Evolutionary conservation across 2,113 vertebrate genomes (phyloP).

Genomic region (Eurypyga helias): DNA sequence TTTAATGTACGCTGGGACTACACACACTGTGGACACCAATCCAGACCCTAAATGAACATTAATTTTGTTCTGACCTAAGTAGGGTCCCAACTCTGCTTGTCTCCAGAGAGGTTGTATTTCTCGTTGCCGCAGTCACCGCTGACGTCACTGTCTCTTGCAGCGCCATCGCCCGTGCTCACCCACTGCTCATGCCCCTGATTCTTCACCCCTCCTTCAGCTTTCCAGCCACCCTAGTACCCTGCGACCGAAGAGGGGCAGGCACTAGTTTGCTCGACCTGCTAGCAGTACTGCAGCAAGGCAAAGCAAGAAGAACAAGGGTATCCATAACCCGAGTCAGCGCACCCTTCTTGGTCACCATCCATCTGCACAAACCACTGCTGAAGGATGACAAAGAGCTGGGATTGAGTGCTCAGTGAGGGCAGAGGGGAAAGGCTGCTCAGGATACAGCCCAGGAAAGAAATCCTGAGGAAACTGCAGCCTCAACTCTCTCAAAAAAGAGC

Average conservation of each 20-base stretch:
- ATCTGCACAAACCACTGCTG: neutral
- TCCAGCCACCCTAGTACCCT: accelerated
- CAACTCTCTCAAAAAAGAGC: neutral
- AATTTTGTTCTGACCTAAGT: neutral
- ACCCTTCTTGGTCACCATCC: neutral
- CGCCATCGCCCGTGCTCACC: neutral
- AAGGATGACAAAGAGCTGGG: neutral
- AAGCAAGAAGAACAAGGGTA: neutral
- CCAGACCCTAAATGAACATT: neutral
- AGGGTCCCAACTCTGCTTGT: neutral
- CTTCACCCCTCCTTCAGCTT: neutral
- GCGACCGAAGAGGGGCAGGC: neutral
- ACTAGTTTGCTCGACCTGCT: accelerated
- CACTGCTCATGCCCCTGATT: neutral
- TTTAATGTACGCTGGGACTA: neutral
- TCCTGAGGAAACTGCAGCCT: neutral
- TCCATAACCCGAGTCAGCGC: neutral
- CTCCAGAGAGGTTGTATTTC: neutral
- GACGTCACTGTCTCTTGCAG: neutral
- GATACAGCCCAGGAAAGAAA: neutral
- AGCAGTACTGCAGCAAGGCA: neutral
- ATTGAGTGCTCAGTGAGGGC: neutral
- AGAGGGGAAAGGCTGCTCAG: neutral
- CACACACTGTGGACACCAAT: neutral
- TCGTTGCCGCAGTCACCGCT: neutral